Percentiles rank a stretch among this genome's conserved stretches.
These are phyloP conservation scores for Drosophila formosana DNA, from an alignment of 2,888 invertebrate species.

Conservation along the genomic window DNA sequence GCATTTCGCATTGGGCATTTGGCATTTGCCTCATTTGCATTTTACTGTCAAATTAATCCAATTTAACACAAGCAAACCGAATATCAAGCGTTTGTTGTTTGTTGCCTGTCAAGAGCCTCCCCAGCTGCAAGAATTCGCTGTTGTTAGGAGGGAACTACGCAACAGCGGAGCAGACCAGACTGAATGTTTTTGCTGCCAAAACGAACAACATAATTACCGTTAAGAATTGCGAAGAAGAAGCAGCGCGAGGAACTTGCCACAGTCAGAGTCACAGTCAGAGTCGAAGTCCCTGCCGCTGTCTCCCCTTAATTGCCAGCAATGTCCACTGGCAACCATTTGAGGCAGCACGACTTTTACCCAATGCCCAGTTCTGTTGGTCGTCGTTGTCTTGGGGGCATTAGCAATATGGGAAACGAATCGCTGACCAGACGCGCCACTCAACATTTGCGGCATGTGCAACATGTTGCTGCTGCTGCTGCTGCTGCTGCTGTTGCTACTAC, in stretches of 20 bases:
- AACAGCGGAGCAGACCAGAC: conserved; percentile 40
- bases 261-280: not conserved
- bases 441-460: conserved; percentile 79
- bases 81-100: conserved; percentile 26
- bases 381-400: conserved; percentile 59
- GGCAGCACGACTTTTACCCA: conserved; percentile 57
- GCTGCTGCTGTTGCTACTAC: conserved; percentile 45
- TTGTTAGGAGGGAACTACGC: conserved; percentile 51
- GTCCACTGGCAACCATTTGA: conserved; percentile 68
- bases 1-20: conserved; percentile 51
- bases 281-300: not conserved
- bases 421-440: conserved; percentile 70
- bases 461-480: conserved; percentile 60
- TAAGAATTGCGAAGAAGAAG: conserved; percentile 72
- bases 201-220: conserved; percentile 81
- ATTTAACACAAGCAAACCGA: conserved; percentile 69
- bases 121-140: not conserved
- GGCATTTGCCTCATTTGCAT: conserved; percentile 80
- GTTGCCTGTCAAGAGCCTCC: not conserved
- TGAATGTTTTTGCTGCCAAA: conserved; percentile 79
- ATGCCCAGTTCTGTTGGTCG: conserved; percentile 4
- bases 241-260: conserved; percentile 34
- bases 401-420: conserved; percentile 82
- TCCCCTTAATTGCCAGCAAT: conserved; percentile 77
- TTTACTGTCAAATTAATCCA: conserved; percentile 81